Base-by-base conservation (phyloP, 2,113 vertebrate genomes). In the Varanus komodoensis region DNA sequence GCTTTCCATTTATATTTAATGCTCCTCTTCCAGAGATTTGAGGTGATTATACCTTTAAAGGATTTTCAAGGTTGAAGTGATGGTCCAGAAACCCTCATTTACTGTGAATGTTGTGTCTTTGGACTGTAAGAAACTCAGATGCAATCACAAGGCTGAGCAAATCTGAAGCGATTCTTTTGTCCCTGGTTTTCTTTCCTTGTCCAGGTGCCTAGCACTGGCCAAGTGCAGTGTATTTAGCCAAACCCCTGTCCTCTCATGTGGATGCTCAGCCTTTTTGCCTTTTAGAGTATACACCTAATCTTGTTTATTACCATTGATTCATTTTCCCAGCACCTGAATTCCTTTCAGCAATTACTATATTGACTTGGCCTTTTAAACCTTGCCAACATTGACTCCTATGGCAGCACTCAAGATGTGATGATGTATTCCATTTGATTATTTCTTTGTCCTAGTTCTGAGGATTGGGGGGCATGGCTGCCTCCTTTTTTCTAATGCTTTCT, bases 341-440 rank as follows among this genome's bases (percentile, higher is more conserved):
- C 61, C 80, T 91, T 93, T 29, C 89, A 90, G 57, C 1, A 91
- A 92, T 92, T 94, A 92, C 44, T 84, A 73, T 93, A 89, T 88
- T 69, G n/a, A 88, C 84, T 78, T 93, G 52, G 74, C 32, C 81
- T 92, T 94, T 94, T 86, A 94, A 94, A 85, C 14, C n/a, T 88
- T 73, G 29, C 79, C 89, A 79, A 69, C 50, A 87, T 38, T 81
- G 88, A 88, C 78, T 93, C 94, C 73, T 29, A 69, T 17, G 61
- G 23, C 84, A 48, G 1, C 3, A 69, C 29, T 9, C 27, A 71
- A 82, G 6, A 32, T 82, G 54, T 2, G 3, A 93, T 73, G 84
- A 69, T 19, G 15, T n/a, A 17, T 12, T 54, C 44, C 85, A 82
- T 67, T n/a, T 7, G 61, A 61, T 38, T 21, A 25, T 15, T 85